phyloP scores from a whole-genome alignment of 2,888 invertebrate species.

The Toxonevra muliebris region DNA sequence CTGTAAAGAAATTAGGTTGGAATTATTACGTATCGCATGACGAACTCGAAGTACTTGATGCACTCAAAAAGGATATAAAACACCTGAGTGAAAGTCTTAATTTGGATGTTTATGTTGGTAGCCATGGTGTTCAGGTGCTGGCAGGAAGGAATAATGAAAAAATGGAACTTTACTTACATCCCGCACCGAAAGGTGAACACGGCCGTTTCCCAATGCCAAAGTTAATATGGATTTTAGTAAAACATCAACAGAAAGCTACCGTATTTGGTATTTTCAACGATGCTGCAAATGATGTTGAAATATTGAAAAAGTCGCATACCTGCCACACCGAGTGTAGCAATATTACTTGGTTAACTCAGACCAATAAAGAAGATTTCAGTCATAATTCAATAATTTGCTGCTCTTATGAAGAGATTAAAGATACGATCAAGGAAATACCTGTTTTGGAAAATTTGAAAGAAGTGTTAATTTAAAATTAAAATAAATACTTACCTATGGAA shows the following conservation, averaged over 20 bases:
- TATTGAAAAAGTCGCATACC: constrained; percentile 36
- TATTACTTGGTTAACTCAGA: constrained; percentile 46
- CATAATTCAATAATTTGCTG: constrained; percentile 31
- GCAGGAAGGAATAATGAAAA: constrained; percentile 39
- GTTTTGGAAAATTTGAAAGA: neutral
- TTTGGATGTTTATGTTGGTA: constrained; percentile 50
- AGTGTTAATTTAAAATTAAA: no score
- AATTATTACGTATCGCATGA: constrained; percentile 50
- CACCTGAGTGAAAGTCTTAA: constrained; percentile 34
- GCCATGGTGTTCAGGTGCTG: constrained; percentile 45
- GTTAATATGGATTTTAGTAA: constrained; percentile 50
- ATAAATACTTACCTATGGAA: no score
- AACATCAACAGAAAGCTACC: constrained; percentile 40
- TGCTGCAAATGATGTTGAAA: constrained; percentile 33
- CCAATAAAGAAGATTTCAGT: constrained; percentile 14
- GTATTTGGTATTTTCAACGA: constrained; percentile 50
- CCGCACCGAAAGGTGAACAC: constrained; percentile 24
- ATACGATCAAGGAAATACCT: constrained; percentile 28
- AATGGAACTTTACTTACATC: constrained; percentile 44
- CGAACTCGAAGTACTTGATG: constrained; percentile 41
- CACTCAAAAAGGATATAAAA: constrained; percentile 47
- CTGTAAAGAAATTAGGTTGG: constrained; percentile 51
- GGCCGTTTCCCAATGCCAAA: constrained; percentile 51
- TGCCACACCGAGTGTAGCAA: constrained; percentile 49
- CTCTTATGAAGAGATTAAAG: constrained; percentile 21